Evolutionary conservation across 2,888 invertebrate genomes (phyloP), one percentile per base, ranked within the genome.

Genomic region (Drosophila sordidapex): DNA sequence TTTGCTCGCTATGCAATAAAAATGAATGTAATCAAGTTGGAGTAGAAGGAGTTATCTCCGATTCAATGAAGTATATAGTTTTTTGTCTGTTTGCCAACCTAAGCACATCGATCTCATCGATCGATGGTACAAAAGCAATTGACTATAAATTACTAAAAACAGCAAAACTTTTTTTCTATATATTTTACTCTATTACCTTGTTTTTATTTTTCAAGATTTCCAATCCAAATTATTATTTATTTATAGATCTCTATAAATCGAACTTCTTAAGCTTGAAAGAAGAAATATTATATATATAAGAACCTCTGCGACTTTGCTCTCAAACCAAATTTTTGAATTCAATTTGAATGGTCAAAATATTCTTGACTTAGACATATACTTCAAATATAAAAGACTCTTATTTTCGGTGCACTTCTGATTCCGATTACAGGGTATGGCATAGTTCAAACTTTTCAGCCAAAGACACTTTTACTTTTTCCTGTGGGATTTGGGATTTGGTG

Each of bases 401-500:
- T 13, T 0, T 21, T 31, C 13, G 21, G 2, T 36, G 15, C 6
- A 54, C 4, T 10, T 25, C 25, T 25, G 1, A 4, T 18, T 18
- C 11, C 2, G 29, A 29, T 29, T 49, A 29, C 18, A 31, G 63
- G 63, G 63, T 59, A 59, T 59, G 18, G 2, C 4, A 27, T 15
- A 4, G 18, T 18, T 15, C 27, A 18, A 27, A 13, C 4, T 13
- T 35, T 35, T 38, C 10, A n/a, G 5, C 0, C n/a, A 13, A n/a
- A 8, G 13, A 13, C 25, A 56, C 38, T 56, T 38, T 29, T 29
- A 57, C 15, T 57, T 8, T 63, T 27, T 2, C 5, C 21, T 31
- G 11, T 43, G 8, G 59, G 56, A 35, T 46, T 65, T 58, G 25
- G 27, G 53, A 66, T 52, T 70, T 40, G 31, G 46, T 52, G 29